Percentiles rank a stretch among this genome's conserved stretches.
Conservation (phyloP, 2,888 invertebrate genomes). For the Agrochola circellaris region DNA sequence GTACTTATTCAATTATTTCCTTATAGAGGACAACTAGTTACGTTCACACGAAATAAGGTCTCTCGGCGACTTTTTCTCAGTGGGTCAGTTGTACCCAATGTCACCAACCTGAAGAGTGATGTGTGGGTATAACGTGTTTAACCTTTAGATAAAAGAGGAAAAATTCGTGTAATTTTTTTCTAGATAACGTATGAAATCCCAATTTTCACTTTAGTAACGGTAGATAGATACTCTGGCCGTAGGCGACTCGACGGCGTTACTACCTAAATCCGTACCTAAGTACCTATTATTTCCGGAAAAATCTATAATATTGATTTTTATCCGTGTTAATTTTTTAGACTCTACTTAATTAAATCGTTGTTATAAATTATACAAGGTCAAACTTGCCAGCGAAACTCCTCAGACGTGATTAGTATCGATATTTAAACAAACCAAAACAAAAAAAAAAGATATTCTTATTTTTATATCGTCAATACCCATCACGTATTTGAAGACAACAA, state of each 20-base stretch:
- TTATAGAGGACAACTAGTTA: neutral
- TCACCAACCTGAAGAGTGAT: slow-evolving; percentile 17
- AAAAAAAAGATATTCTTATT: too few relatives aligned
- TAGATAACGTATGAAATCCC: neutral
- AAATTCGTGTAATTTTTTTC: neutral
- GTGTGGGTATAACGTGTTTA: neutral
- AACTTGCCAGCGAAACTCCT: neutral
- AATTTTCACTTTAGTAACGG: too few relatives aligned
- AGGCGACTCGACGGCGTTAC: neutral
- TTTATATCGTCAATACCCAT: too few relatives aligned
- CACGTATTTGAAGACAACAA: too few relatives aligned
- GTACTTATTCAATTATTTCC: slow-evolving; percentile 10
- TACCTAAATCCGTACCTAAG: neutral
- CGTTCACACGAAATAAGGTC: slow-evolving; percentile 1
- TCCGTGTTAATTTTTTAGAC: neutral
- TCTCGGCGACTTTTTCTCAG: neutral
- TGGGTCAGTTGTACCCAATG: slow-evolving; percentile 28
- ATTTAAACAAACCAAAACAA: too few relatives aligned
- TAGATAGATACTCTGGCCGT: neutral
- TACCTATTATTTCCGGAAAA: neutral
- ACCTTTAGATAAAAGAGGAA: neutral
- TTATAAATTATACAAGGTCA: neutral
- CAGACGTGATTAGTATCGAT: too few relatives aligned
- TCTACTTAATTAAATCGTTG: neutral
- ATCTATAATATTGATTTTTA: neutral